Percentiles rank a stretch among this genome's conserved stretches.
These are phyloP conservation scores for Pyrgilauda ruficollis DNA, from an alignment of 2,113 vertebrate species.

Conservation along the genomic window DNA sequence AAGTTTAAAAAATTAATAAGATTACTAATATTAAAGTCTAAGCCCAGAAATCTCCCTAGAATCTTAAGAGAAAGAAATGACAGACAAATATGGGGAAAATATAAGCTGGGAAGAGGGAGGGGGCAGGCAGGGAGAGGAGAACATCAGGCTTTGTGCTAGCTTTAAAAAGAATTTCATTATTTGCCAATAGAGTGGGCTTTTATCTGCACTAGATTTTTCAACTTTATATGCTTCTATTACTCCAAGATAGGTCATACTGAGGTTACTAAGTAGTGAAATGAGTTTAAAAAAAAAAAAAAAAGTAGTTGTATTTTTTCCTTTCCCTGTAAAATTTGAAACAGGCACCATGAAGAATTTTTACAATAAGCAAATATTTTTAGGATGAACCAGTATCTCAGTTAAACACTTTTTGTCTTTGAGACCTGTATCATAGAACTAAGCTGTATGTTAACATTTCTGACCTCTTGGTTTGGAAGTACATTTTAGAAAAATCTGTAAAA, in stretches of 20 bases:
- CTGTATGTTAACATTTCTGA: background rate
- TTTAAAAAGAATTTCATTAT: background rate
- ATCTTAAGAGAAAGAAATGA: background rate
- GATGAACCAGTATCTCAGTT: background rate
- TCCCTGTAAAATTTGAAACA: background rate
- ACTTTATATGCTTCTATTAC: background rate
- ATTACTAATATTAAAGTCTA: conserved; percentile 54
- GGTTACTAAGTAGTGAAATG: background rate
- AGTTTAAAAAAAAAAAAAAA: background rate
- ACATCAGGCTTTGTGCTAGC: background rate
- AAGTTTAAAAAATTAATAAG: conserved; percentile 67
- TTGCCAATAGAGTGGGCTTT: background rate
- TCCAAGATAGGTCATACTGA: background rate
- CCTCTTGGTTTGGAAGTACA: background rate
- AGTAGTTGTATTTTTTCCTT: accelerated
- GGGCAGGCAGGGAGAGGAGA: accelerated
- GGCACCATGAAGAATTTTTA: background rate
- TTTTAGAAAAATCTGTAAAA: background rate
- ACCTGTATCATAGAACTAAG: background rate
- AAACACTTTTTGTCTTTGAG: background rate
- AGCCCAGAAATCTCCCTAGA: background rate
- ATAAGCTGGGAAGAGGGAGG: background rate
- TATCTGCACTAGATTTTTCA: background rate
- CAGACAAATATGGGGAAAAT: background rate
- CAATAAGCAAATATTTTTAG: background rate